Conservation (phyloP, 2,797 vertebrate species). For the Anisognathus igniventris region DNA sequence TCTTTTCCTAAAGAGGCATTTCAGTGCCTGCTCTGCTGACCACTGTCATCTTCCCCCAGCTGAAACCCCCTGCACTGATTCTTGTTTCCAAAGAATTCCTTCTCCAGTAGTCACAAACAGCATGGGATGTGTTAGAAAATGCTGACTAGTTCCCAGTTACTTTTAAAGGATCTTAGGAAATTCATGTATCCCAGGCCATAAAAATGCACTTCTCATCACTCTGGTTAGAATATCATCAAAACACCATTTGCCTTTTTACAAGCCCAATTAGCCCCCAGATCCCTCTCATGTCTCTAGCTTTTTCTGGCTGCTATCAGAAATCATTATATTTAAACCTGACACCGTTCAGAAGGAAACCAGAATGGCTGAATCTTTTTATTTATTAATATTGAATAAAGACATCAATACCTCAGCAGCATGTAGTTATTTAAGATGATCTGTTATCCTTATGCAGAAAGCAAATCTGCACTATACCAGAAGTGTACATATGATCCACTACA, state of each 20-base stretch:
- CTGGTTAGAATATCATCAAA: conserved; percentile 9
- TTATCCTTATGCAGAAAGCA: neutral
- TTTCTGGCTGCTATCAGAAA: neutral
- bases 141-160: neutral
- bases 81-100: neutral
- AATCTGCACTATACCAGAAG: neutral
- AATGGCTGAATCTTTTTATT: neutral
- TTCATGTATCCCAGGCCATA: neutral
- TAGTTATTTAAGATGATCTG: neutral
- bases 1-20: neutral
- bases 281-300: neutral
- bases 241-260: conserved; percentile 16
- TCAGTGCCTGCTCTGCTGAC: neutral
- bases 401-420: neutral
- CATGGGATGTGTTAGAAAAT: neutral
- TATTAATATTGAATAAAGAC: neutral
- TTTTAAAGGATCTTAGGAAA: neutral
- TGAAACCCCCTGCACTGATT: neutral
- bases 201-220: neutral
- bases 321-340: neutral
- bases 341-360: neutral
- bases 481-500: neutral
- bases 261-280: conserved; percentile 17
- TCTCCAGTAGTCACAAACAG: neutral
- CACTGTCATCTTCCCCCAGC: neutral